Conservation (phyloP, 2,113 vertebrate species). For the Phaethornis superciliosus region DNA sequence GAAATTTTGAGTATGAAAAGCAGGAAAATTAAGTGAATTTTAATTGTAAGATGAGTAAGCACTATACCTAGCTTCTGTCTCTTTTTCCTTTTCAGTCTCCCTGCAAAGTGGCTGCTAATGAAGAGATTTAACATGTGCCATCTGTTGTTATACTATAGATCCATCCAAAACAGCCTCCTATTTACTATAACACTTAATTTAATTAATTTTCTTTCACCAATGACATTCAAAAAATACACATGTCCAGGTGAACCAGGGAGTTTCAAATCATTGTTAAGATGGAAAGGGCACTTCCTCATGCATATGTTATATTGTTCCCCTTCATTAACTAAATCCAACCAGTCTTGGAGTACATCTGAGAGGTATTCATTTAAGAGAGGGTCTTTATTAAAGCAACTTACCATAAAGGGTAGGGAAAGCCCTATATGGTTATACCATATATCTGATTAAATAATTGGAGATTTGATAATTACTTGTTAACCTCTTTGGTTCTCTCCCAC, state of each 20-base stretch:
- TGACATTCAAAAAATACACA: background rate
- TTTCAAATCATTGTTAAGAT: background rate
- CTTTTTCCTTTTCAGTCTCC: background rate
- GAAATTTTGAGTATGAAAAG: background rate
- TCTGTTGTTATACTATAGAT: conserved; percentile 23
- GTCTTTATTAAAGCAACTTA: background rate
- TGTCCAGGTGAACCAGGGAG: background rate
- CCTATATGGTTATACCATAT: background rate
- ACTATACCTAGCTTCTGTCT: background rate
- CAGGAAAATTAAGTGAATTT: background rate
- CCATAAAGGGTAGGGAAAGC: background rate
- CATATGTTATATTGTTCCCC: background rate
- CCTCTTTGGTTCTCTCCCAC: background rate
- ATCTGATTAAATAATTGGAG: background rate
- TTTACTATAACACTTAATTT: conserved; percentile 18
- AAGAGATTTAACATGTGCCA: conserved; percentile 43
- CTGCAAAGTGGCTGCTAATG: conserved; percentile 28
- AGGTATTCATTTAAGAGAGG: background rate
- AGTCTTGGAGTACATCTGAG: background rate
- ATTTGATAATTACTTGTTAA: background rate
- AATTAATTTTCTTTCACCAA: background rate
- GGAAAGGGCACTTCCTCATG: background rate
- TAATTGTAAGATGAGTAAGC: background rate
- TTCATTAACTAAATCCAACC: background rate
- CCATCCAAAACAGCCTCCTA: background rate